Conservation (phyloP, 2,888 invertebrate genomes). For the Ferdinandea cuprea region DNA sequence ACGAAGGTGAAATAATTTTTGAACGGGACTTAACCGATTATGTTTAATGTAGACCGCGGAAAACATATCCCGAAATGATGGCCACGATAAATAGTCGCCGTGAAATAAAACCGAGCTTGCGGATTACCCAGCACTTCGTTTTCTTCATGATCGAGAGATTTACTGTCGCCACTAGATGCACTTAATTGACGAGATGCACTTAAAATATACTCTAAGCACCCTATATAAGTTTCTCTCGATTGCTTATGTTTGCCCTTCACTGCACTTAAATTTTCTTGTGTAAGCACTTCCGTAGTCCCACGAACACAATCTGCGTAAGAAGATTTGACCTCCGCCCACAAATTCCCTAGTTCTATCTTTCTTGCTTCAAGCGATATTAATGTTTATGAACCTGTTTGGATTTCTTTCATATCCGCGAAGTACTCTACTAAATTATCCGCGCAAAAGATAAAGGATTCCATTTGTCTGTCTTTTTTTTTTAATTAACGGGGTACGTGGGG, state of each 20-base stretch:
- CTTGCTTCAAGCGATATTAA: not conserved
- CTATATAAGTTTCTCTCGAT: conserved; percentile 11
- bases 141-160: not conserved
- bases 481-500: not conserved
- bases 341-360: not conserved
- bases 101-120: conserved; percentile 27
- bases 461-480: not conserved
- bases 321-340: conserved; percentile 10
- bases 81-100: conserved; percentile 50
- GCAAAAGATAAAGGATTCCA: conserved; percentile 1
- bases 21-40: conserved; percentile 10
- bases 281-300: not conserved
- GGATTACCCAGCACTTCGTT: not conserved
- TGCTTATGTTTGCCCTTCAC: not conserved
- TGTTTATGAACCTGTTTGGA: not conserved
- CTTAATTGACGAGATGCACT: not conserved
- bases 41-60: conserved; percentile 31
- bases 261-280: conserved; percentile 8
- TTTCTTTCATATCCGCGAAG: not conserved
- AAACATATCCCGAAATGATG: conserved; percentile 48
- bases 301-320: conserved; percentile 10
- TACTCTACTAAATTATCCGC: not conserved
- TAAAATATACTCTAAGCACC: conserved; percentile 5
- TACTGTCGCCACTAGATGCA: not conserved
- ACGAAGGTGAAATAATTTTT: conserved; percentile 35